Evolutionary conservation across 2,888 invertebrate species (phyloP), one percentile per base, ranked within the genome.

Genomic region (Acronicta leporina): DNA sequence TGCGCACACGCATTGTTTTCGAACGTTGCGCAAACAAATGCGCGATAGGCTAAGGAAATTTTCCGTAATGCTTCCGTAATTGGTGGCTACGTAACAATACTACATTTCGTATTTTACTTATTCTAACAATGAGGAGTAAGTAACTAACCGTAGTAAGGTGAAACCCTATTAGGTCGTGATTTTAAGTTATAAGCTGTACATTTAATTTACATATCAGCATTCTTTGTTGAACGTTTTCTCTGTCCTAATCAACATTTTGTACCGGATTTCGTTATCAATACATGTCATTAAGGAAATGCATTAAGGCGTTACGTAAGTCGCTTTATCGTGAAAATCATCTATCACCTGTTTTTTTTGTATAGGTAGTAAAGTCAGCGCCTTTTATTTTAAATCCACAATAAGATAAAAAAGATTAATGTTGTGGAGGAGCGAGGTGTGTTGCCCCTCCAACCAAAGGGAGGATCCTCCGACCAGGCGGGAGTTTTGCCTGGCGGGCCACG

Each of bases 41-140:
- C 48, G 58, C 52, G 54, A 59, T 63, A 65, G 65, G 55, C 48
- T 38, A 33, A 60, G 52, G 58, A 68, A 79, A 68, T 58, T 68
- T 77, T 71, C 67, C 67, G 56, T 60, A 69, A 64, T 59, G 51
- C 59, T 50, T 54, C 47, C 57, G 64, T 68, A 70, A 66, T 68
- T 67, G 56, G 65, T 54, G 41, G 35, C 35, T 48, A 71, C 53
- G 60, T 63, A 77, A 80, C 75, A 77, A 79, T 78, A 53, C 61
- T 51, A 58, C 53, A 60, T 62, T 73, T 79, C 57, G 51, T 64
- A 58, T 68, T 65, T 71, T 62, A 54, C 63, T 75, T 75, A 60
- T 48, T 48, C 16, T 15, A 48, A 58, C 55, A 70, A 63, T 56
- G 69, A 59, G 50, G 53, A 51, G 35, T 49, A 41, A 8, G 5